A percentile compares a stretch with the other conserved stretches of the same genome.
Evolutionary conservation across 2,113 vertebrate genomes (phyloP).

Genomic region (Plecturocebus donacophilus): DNA sequence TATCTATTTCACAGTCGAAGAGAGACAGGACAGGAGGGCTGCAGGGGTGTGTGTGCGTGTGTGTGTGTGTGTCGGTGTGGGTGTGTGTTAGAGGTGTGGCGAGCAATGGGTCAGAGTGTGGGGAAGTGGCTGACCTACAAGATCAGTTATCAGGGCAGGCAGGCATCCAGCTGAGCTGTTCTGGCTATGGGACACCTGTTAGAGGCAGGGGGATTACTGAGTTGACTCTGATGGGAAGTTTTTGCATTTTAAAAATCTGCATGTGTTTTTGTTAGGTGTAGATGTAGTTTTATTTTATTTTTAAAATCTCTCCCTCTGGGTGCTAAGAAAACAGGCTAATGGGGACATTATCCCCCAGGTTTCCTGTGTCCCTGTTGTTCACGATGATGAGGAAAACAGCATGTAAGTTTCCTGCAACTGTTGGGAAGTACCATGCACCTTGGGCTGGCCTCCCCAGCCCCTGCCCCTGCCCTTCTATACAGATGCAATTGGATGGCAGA

Average conservation of each 20-base stretch:
- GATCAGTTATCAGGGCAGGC: not conserved
- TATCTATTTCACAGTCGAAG: rapidly evolving
- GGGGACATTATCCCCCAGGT: not conserved
- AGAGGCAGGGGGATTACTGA: not conserved
- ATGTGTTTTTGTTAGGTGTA: not conserved
- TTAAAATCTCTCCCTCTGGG: not conserved
- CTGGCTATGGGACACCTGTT: not conserved
- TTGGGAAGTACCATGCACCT: not conserved
- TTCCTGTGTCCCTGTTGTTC: constrained; percentile 43
- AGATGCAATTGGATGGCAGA: not conserved
- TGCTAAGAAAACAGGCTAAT: constrained; percentile 57
- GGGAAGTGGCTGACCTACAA: not conserved
- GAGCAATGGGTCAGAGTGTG: not conserved
- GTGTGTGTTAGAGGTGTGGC: rapidly evolving
- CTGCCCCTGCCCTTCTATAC: not conserved
- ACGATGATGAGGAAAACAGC: constrained; percentile 42
- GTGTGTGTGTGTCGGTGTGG: not conserved
- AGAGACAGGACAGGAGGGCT: too few species aligned
- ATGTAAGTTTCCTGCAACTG: constrained; percentile 45
- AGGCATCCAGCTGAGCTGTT: not conserved
- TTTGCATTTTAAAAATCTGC: not conserved
- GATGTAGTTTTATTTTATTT: not conserved
- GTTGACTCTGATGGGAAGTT: not conserved
- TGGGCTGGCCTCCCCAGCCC: not conserved
- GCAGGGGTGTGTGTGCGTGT: not conserved